phyloP scores from a whole-genome alignment of 2,797 vertebrate species.

The Sebastes kiyomatsui region DNA sequence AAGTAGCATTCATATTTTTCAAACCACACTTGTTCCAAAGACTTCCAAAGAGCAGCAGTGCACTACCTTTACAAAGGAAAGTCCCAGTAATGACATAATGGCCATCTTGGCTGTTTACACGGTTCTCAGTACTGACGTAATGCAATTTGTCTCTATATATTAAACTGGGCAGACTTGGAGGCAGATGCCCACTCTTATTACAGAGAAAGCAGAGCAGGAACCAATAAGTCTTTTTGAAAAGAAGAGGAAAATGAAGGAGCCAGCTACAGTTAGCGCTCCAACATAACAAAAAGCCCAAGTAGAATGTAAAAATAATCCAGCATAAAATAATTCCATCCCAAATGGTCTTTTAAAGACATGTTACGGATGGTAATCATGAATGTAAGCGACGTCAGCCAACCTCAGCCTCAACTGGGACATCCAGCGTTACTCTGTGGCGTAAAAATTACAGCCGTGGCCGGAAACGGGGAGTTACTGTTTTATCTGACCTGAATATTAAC shows the following conservation, averaged over 20 bases:
- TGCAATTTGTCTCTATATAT: slow-evolving; percentile 60
- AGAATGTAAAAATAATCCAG: slow-evolving; percentile 71
- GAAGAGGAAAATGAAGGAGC: slow-evolving; percentile 54
- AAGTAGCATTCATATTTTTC: background rate
- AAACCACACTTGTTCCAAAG: background rate
- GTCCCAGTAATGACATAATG: slow-evolving; percentile 20
- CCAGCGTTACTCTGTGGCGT: slow-evolving; percentile 61
- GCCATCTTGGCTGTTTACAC: slow-evolving; percentile 41
- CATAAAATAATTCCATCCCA: slow-evolving; percentile 67
- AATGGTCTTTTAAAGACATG: slow-evolving; percentile 75
- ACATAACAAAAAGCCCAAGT: slow-evolving; percentile 45
- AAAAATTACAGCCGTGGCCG: slow-evolving; percentile 66
- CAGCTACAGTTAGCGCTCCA: slow-evolving; percentile 33
- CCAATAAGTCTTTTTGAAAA: slow-evolving; percentile 30
- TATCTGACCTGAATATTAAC: slow-evolving; percentile 74
- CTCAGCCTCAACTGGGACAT: slow-evolving; percentile 54
- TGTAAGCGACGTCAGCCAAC: slow-evolving; percentile 57
- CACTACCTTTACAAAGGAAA: slow-evolving; percentile 26
- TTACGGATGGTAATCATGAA: slow-evolving; percentile 61
- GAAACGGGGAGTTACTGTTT: slow-evolving; percentile 61
- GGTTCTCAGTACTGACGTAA: slow-evolving; percentile 44
- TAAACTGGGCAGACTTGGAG: slow-evolving; percentile 50
- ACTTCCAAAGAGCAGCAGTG: background rate
- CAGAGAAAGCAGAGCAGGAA: slow-evolving; percentile 48
- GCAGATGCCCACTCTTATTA: slow-evolving; percentile 59